Evolutionary conservation across 2,888 invertebrate genomes (phyloP), one percentile per base, ranked within the genome.

Genomic region (Drosophila putrida): DNA sequence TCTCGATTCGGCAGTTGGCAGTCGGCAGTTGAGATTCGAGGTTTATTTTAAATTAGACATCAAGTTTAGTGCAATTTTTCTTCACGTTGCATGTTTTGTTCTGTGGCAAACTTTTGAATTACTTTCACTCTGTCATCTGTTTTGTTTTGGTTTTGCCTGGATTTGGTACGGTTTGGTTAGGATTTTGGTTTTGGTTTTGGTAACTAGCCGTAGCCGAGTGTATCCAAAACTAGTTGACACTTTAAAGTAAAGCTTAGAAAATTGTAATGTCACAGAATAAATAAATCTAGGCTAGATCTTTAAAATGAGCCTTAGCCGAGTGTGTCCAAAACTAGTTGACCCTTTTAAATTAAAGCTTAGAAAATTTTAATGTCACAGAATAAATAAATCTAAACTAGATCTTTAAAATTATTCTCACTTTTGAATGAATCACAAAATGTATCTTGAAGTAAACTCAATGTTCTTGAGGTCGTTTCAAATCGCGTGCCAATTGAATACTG

Each of bases 41-140:
- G 73, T 73, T 83, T 86, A 62, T 67, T 88, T 78, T 75, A 84
- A 84, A 88, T 84, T 84, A 78, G 83, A 80, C 76, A 71, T 73
- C 84, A 80, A 84, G 71, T 75, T 77, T 63, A 55, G 65, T 82
- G 63, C 64, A 76, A 88, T 82, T 88, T 84, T 83, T 78, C 80
- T 78, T 78, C 54, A 55, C 41, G 68, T 39, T 67, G 71, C 68
- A 73, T 75, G 70, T 71, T 81, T 67, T 68, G 82, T 71, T 75
- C 64, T 77, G 88, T 55, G 88, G 87, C 58, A 9, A 74, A 86
- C 74, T 89, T 82, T 75, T 55, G 70, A 60, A 86, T 88, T 83
- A 83, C 80, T 88, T 88, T 83, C 33, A 53, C 50, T 50, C 58
- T 38, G 62, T 63, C 63, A 72, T 70, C 71, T 70, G 71, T 54